Evolutionary conservation across 2,888 invertebrate species (phyloP).

Genomic region (Yponomeuta malinellus): DNA sequence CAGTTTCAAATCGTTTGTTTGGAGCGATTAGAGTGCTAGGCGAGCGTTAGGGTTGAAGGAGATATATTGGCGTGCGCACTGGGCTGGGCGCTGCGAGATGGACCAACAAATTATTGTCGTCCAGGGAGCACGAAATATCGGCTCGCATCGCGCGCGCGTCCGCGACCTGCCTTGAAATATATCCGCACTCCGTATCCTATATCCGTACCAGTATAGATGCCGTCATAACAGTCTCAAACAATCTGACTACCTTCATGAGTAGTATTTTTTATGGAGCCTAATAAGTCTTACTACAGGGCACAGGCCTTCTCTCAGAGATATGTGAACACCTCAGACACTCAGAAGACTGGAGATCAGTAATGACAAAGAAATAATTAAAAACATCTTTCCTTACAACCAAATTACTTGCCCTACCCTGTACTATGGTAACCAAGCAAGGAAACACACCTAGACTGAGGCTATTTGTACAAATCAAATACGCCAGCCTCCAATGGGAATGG

Average conservation of each 20-base stretch:
- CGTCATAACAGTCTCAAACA: background rate
- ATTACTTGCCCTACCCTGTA: too few relatives aligned
- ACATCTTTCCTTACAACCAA: too few relatives aligned
- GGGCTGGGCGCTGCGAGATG: conserved; percentile 52
- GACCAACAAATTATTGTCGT: conserved; percentile 70
- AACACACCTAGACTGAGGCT: too few relatives aligned
- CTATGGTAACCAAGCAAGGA: too few relatives aligned
- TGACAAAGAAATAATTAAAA: background rate
- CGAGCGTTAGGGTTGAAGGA: conserved; percentile 43
- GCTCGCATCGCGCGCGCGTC: conserved; percentile 37
- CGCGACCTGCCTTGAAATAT: conserved; percentile 48
- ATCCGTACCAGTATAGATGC: conserved; percentile 23
- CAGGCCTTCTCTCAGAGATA: too few relatives aligned
- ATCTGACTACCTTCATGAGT: background rate
- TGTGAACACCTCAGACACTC: too few relatives aligned
- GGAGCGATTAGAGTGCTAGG: conserved; percentile 39
- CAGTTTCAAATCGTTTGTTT: background rate
- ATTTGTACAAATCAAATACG: too few relatives aligned
- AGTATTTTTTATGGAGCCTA: background rate
- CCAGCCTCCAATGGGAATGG: too few relatives aligned
- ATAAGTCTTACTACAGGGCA: too few relatives aligned
- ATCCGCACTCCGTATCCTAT: conserved; percentile 39
- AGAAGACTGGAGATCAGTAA: too few relatives aligned
- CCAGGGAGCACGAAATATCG: conserved; percentile 65
- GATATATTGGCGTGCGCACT: conserved; percentile 57